Evolutionary conservation across 2,113 vertebrate genomes (phyloP).

Genomic region (Desmodus rotundus): DNA sequence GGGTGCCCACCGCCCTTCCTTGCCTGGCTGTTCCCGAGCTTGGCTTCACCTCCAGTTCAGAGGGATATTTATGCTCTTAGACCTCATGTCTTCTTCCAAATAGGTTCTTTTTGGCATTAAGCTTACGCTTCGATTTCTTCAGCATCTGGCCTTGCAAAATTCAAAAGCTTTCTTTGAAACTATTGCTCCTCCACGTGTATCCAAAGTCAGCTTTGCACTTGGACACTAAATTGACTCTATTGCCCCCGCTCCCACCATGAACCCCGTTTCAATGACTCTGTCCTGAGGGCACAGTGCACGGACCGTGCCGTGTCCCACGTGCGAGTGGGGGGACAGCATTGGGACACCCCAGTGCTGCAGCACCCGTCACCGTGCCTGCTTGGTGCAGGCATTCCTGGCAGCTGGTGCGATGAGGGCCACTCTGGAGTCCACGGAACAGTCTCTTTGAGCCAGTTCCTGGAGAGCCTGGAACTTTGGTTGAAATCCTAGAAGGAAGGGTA

Average conservation of each 20-base stretch:
- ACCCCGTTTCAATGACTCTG: not conserved
- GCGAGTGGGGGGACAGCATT: not conserved
- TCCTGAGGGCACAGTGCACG: not conserved
- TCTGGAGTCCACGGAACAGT: not conserved
- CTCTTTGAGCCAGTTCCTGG: not conserved
- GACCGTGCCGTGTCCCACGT: not conserved
- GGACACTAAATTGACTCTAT: not conserved
- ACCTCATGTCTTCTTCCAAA: not conserved
- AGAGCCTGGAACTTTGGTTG: not conserved
- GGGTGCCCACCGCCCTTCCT: no score
- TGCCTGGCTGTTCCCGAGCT: not conserved
- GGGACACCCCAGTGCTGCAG: no score
- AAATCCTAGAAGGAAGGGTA: not conserved
- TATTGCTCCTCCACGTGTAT: not conserved
- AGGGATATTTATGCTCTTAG: not conserved
- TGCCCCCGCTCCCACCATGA: no score
- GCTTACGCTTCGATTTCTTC: not conserved
- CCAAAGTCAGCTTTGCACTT: not conserved
- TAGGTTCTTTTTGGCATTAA: not conserved
- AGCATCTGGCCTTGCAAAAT: not conserved
- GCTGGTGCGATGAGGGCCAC: not conserved
- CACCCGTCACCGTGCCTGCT: not conserved
- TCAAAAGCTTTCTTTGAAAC: not conserved
- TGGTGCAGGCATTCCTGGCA: not conserved
- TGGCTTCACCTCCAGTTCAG: not conserved